Conservation (phyloP, 2,888 invertebrate species). For the Ectemnius continuus region DNA sequence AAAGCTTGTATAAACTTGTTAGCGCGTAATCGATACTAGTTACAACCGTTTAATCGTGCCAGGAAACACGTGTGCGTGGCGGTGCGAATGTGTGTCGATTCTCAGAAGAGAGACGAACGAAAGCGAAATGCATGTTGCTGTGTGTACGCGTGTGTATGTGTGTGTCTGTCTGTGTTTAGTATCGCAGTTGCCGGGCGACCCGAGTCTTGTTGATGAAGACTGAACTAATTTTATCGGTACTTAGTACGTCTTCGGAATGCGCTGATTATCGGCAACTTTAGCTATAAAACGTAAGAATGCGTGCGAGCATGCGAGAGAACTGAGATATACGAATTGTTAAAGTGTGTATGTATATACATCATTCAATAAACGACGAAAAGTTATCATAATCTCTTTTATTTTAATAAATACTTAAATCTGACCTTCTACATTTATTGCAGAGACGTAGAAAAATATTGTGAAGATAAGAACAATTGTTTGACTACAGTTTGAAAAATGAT, state of each 20-base stretch:
- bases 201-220: constrained; percentile 62
- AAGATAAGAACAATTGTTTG: too few relatives aligned
- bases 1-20: constrained; percentile 1
- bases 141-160: background rate
- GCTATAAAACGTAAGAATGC: constrained; percentile 11
- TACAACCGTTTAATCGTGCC: background rate
- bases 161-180: too few relatives aligned
- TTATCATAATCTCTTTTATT: background rate
- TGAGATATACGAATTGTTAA: constrained; percentile 40
- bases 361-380: constrained; percentile 34
- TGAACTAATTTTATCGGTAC: constrained; percentile 69
- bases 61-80: constrained; percentile 3
- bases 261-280: constrained; percentile 17
- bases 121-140: too few relatives aligned
- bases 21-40: background rate
- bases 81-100: constrained; percentile 4
- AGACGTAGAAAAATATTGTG: too few relatives aligned
- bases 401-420: too few relatives aligned
- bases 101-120: too few relatives aligned
- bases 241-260: constrained; percentile 49
- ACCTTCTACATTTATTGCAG: too few relatives aligned
- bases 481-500: too few relatives aligned
- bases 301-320: constrained; percentile 14
- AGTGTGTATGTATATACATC: constrained; percentile 27
- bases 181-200: constrained; percentile 9